phyloP scores from a whole-genome alignment of 2,888 invertebrate species.

The Megaustenia siamemsis region DNA sequence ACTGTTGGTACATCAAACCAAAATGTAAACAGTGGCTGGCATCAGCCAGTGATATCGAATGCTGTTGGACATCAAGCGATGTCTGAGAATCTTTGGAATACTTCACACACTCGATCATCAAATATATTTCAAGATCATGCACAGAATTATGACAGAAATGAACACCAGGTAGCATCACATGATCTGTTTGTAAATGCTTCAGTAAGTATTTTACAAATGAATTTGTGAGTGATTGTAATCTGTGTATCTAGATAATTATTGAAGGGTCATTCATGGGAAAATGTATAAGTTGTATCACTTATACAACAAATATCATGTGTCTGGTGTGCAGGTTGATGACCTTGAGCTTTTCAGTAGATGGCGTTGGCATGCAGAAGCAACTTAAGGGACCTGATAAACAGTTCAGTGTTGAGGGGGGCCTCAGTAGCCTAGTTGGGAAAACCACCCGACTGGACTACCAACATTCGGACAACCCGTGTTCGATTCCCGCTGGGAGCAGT shows the following conservation, averaged over 20 bases:
- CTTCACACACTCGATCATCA: background rate
- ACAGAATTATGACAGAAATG: background rate
- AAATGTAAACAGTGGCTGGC: background rate
- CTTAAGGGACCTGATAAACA: background rate
- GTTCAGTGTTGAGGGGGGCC: background rate
- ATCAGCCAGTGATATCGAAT: conserved; percentile 8
- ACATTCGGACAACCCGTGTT: no score
- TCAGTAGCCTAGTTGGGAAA: no score
- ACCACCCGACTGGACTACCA: no score
- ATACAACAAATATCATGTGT: no score
- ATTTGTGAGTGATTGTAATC: background rate
- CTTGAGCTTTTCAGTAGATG: no score
- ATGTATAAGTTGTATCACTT: no score
- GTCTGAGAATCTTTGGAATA: background rate
- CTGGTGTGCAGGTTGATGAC: no score
- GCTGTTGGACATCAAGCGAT: background rate
- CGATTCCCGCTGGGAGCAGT: no score
- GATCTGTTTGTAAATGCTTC: background rate
- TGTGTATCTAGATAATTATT: background rate
- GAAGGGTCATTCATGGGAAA: no score
- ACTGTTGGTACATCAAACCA: background rate
- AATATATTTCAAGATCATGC: background rate
- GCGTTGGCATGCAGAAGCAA: no score
- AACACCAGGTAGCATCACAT: background rate
- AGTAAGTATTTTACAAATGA: conserved; percentile 3